Percentiles rank a stretch among this genome's conserved stretches.
Evolutionary conservation across 2,797 vertebrate species (phyloP).

Genomic region (Cryptoblepharus egeriae): DNA sequence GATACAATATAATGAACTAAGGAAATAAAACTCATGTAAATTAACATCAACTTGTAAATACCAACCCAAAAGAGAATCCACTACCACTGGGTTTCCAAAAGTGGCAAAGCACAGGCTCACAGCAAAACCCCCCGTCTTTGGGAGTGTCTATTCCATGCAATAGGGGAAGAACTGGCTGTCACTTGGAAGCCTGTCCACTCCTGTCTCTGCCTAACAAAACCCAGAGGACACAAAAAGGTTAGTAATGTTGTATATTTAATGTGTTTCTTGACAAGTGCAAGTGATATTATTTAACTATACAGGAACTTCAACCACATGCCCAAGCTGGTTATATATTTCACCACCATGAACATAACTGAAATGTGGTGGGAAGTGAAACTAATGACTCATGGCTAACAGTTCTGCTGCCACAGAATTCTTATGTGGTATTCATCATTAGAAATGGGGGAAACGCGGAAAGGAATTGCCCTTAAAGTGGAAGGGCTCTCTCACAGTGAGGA

Average conservation of each 20-base stretch:
- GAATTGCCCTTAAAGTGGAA: not conserved
- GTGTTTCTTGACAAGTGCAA: constrained; percentile 52
- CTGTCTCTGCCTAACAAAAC: not conserved
- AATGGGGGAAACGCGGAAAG: not conserved
- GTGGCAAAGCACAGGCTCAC: not conserved
- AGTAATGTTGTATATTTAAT: not conserved
- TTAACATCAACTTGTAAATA: not conserved
- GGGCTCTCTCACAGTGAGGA: no score
- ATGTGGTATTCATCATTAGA: constrained; percentile 5
- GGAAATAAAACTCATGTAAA: not conserved
- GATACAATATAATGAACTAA: no score
- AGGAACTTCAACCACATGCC: constrained; percentile 71
- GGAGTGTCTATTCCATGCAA: not conserved
- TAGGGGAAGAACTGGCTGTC: no score
- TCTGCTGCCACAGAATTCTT: constrained; percentile 25
- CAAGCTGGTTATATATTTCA: constrained; percentile 73
- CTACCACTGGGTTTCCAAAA: not conserved
- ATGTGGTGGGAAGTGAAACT: constrained; percentile 60
- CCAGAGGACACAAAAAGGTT: not conserved
- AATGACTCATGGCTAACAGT: constrained; percentile 37
- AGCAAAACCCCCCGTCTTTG: not conserved
- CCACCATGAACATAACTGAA: constrained; percentile 66
- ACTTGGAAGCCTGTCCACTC: no score
- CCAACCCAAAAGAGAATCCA: not conserved
- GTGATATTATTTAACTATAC: constrained; percentile 53